Evolutionary conservation across 1,140 invertebrate genomes (phyloP).

Genomic region (Drosophila insularis): DNA sequence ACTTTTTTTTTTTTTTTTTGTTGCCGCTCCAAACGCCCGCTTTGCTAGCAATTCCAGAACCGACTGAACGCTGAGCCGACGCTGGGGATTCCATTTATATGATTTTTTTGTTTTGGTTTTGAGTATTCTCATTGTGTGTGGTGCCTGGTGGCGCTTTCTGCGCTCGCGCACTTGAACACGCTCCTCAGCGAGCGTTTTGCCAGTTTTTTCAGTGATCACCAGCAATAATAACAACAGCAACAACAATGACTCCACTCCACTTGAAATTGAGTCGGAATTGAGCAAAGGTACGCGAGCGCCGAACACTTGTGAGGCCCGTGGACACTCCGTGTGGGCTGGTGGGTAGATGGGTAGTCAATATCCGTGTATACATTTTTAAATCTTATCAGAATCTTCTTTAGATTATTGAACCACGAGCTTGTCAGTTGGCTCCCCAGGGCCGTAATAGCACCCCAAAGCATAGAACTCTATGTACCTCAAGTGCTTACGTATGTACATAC

Average conservation of each 20-base stretch:
- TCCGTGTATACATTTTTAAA: slow-evolving; percentile 33
- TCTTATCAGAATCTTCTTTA: slow-evolving; percentile 65
- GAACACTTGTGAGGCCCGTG: slow-evolving; percentile 54
- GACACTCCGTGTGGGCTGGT: slow-evolving; percentile 29
- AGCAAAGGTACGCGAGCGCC: slow-evolving; percentile 38
- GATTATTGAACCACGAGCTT: slow-evolving; percentile 55
- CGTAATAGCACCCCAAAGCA: background rate
- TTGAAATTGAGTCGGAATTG: slow-evolving; percentile 5
- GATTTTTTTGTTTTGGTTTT: too few relatives aligned
- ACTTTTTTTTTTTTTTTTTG: slow-evolving; percentile 16
- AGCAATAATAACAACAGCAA: slow-evolving; percentile 10
- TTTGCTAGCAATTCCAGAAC: slow-evolving; percentile 52
- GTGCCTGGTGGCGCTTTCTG: slow-evolving; percentile 40
- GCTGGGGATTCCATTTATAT: slow-evolving; percentile 70
- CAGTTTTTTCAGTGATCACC: background rate
- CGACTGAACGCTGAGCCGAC: slow-evolving; percentile 68
- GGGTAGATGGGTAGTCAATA: background rate
- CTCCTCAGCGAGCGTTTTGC: slow-evolving; percentile 29
- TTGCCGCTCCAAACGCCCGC: slow-evolving; percentile 37
- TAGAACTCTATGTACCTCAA: too few relatives aligned
- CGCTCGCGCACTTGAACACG: slow-evolving; percentile 62
- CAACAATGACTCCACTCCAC: slow-evolving; percentile 29
- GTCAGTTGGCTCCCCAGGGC: slow-evolving; percentile 36
- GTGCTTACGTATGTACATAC: too few relatives aligned
- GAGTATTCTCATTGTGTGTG: background rate